Evolutionary conservation across 2,113 vertebrate genomes (phyloP), one percentile per base, ranked within the genome.

Genomic region (Atrichornis clamosus): DNA sequence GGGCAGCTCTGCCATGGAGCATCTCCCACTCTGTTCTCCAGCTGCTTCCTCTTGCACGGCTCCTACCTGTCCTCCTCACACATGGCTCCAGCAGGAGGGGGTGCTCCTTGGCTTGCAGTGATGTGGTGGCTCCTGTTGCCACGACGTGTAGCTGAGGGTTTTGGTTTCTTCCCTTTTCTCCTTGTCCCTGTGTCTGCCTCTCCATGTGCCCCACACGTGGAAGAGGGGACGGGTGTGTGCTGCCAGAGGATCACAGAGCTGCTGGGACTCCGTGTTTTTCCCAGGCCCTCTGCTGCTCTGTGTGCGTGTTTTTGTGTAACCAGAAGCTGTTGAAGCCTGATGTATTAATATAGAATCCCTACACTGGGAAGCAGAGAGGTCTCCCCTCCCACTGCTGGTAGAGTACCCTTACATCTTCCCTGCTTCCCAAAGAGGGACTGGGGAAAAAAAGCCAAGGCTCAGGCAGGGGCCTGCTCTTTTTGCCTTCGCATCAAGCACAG

Each of bases 141-240:
- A 1, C 1, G 10, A 37, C 17, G 9, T 1, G 2, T 0, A n/a
- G 16, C 21, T 62, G 56, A 32, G 20, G 28, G 42, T 1, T 75
- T 86, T 7, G 5, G 12, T 27, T 65, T 78, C 23, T 42, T 75
- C 46, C 37, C 33, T 50, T 3, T 46, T 65, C 87, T 64, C 41
- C 32, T 32, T 16, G 26, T 13, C 20, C 22, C 52, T 1, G 0
- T 2, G 0, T 9, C 33, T 53, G 21, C 41, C 52, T 27, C 77
- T 58, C 52, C 4, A 3, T 41, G 47, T 41, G 27, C 18, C 37
- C 52, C 5, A 0, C 1, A 1, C 0, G 0, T 27, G 24, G 11
- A 3, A 72, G 44, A 2, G 3, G 56, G 39, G 42, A 27, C 5
- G 21, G 35, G 47, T 10, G 32, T 14, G 35, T n/a, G 30, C 44